Evolutionary conservation across 2,888 invertebrate species (phyloP), one percentile per base, ranked within the genome.

Genomic region (Cantharis rustica): DNA sequence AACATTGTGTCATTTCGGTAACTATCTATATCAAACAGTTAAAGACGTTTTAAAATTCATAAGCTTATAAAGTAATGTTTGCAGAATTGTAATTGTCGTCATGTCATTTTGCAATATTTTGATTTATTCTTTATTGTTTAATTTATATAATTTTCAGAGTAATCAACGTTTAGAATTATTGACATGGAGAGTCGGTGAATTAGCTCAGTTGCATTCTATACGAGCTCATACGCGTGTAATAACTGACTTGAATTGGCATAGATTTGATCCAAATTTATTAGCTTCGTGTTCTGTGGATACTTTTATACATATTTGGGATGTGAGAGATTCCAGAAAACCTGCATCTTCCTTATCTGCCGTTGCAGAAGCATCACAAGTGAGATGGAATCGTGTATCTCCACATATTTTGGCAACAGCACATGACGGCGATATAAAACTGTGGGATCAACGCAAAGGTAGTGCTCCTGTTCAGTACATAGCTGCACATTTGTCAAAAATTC

Each of bases 251-350:
- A 96, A 98, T 88, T 98, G 98, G 95, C 97, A 97, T 85, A 91
- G 92, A 70, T 92, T 92, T 85, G 93, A 95, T 85, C 92, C 94
- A 1, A 93, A 94, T 86, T 87, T 94, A 68, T 86, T 96, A 75
- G 95, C 97, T 10, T 96, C 97, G 66, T 97, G 97, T 85, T 98
- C 98, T 4, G 96, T 96, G 72, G 98, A 98, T 86, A 96, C 97
- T 62, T 97, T 95, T 84, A 96, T 97, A 61, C 95, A 97, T 86
- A 91, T 98, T 75, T 98, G 98, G 98, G 98, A 98, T 86, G 90
- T 96, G 71, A 89, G 97, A 83, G 97, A 97, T 88, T 91, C 95
- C 10, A 91, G 95, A 78, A 93, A 95, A 86, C 98, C 98, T 16
- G 91, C 93, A 13, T 88, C 95, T 68, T 96, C 97, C 5, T 89